Evolutionary conservation across 2,888 invertebrate genomes (phyloP).

Genomic region (Eucriotettix oculatus): DNA sequence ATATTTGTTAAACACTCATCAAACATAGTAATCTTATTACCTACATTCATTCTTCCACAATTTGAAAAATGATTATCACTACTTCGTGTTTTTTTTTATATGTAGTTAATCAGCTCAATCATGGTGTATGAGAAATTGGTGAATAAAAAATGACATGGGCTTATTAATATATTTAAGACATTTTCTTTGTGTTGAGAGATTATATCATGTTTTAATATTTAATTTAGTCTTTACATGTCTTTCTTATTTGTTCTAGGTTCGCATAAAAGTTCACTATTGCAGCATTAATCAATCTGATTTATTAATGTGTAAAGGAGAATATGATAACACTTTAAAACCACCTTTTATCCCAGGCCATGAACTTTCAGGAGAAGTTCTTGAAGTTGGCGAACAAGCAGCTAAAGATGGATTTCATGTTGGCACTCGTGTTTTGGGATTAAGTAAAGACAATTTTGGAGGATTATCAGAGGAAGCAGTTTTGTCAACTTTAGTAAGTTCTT

Average conservation of each 20-base stretch:
- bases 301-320: slow-evolving; percentile 31
- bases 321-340: slow-evolving; percentile 25
- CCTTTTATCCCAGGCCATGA: slow-evolving; percentile 50
- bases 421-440: slow-evolving; percentile 41
- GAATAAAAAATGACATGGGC: too few relatives aligned
- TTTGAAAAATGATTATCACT: too few relatives aligned
- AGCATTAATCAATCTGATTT: slow-evolving; percentile 48
- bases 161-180: too few relatives aligned
- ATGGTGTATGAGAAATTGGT: too few relatives aligned
- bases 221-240: background rate
- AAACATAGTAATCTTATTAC: too few relatives aligned
- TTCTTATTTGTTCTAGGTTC: slow-evolving; percentile 27
- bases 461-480: slow-evolving; percentile 43
- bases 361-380: slow-evolving; percentile 39
- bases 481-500: slow-evolving; percentile 11
- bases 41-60: too few relatives aligned
- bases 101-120: too few relatives aligned
- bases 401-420: slow-evolving; percentile 31
- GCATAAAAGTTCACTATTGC: slow-evolving; percentile 42
- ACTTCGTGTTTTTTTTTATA: too few relatives aligned
- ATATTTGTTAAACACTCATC: too few relatives aligned
- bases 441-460: slow-evolving; percentile 35
- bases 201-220: background rate
- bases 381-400: slow-evolving; percentile 32
- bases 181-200: too few relatives aligned